These are phyloP conservation scores for Drosophila repletoides DNA, from an alignment of 1,140 invertebrate genomes.

Conservation along the genomic window DNA sequence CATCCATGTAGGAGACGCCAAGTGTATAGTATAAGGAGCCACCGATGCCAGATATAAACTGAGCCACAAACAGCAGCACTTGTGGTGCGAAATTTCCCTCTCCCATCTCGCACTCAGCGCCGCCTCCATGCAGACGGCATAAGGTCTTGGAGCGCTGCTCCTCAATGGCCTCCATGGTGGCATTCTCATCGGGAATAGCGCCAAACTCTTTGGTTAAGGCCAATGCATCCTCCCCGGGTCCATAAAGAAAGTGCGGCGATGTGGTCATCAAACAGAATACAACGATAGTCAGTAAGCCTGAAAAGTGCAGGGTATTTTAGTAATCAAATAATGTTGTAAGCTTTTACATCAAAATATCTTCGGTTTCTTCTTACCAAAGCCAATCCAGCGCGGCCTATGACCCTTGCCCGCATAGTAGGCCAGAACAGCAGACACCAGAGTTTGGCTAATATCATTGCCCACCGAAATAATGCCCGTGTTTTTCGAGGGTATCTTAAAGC, in stretches of 20 bases:
- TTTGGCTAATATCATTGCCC: constrained; percentile 84
- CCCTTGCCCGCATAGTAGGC: constrained; percentile 74
- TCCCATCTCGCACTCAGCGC: constrained; percentile 83
- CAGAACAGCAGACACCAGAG: constrained; percentile 57
- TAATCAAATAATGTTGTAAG: constrained; percentile 83
- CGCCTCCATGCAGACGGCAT: constrained; percentile 70
- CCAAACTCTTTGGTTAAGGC: constrained; percentile 86
- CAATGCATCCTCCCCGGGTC: constrained; percentile 87
- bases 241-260: constrained; percentile 89
- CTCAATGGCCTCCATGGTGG: constrained; percentile 74
- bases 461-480: constrained; percentile 89
- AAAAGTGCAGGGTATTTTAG: constrained; percentile 38
- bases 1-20: constrained; percentile 88
- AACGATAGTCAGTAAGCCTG: constrained; percentile 87
- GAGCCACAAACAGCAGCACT: constrained; percentile 85
- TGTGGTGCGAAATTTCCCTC: constrained; percentile 85
- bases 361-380: constrained; percentile 70
- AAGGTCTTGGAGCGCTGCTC: constrained; percentile 80
- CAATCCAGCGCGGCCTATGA: constrained; percentile 74
- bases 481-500: constrained; percentile 90
- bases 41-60: constrained; percentile 87
- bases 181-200: constrained; percentile 73
- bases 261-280: constrained; percentile 88
- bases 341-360: constrained; percentile 57
- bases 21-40: constrained; percentile 87